phyloP scores from a whole-genome alignment of 2,888 invertebrate species.

The Acleris sparsana region DNA sequence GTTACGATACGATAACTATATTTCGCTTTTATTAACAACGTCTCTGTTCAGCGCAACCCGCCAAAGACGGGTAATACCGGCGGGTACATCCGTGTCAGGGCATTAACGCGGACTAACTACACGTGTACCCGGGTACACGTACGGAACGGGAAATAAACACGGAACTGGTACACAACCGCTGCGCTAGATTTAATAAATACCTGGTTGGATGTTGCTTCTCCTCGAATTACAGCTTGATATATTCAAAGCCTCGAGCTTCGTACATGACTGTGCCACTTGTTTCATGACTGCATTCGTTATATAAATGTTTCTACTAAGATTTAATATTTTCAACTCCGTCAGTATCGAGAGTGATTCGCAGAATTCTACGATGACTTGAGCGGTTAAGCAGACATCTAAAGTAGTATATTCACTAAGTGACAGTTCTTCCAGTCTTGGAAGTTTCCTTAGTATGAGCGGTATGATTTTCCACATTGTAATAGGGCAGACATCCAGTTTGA shows the following conservation, averaged over 20 bases:
- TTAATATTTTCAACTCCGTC: slow-evolving; percentile 70
- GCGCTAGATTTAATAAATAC: slow-evolving; percentile 43
- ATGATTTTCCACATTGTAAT: slow-evolving; percentile 69
- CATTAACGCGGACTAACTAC: too few species aligned
- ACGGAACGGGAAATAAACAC: too few species aligned
- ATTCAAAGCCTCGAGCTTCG: slow-evolving; percentile 71
- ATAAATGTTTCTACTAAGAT: slow-evolving; percentile 70
- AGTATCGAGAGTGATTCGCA: slow-evolving; percentile 67
- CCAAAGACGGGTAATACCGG: too few species aligned
- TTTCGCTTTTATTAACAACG: too few species aligned
- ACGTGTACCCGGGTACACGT: too few species aligned
- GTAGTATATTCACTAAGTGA: slow-evolving; percentile 70
- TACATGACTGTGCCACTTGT: slow-evolving; percentile 74
- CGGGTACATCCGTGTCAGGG: too few species aligned
- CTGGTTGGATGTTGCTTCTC: slow-evolving; percentile 51
- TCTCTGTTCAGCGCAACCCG: too few species aligned
- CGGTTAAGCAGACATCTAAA: slow-evolving; percentile 47
- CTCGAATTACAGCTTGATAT: slow-evolving; percentile 71
- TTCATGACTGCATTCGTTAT: slow-evolving; percentile 81
- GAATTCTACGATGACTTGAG: slow-evolving; percentile 59
- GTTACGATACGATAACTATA: too few species aligned
- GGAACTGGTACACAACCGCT: background rate
- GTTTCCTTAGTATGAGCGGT: slow-evolving; percentile 63
- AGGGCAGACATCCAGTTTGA: slow-evolving; percentile 68
- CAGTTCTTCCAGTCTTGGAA: slow-evolving; percentile 65